These are phyloP conservation scores for Cephus pulcher DNA, from an alignment of 2,888 invertebrate genomes.

Conservation along the genomic window DNA sequence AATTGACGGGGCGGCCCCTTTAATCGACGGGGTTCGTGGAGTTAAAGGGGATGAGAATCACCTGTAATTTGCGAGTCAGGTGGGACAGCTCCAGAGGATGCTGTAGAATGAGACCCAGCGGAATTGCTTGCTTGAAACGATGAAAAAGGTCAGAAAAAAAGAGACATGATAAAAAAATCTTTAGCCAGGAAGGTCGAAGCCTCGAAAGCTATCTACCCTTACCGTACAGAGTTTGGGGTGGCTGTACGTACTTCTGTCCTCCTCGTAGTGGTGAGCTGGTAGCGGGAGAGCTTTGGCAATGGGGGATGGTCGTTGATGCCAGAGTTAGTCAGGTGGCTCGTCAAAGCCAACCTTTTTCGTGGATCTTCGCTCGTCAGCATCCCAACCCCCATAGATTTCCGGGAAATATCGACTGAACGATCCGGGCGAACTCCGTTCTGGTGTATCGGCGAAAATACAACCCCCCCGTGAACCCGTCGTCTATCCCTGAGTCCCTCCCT, in stretches of 20 bases:
- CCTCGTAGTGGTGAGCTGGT: too few species aligned
- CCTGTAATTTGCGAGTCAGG: slow-evolving; percentile 4
- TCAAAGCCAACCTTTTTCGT: slow-evolving; percentile 1
- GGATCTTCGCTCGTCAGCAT: slow-evolving; percentile 2
- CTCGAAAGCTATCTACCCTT: too few species aligned
- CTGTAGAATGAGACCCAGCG: too few species aligned
- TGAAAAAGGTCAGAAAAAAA: too few species aligned
- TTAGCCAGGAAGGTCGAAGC: too few species aligned
- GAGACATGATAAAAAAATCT: too few species aligned
- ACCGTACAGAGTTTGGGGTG: too few species aligned
- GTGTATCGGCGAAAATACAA: slow-evolving; percentile 19
- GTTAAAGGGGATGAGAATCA: neutral
- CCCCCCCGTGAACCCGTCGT: neutral
- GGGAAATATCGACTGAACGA: neutral
- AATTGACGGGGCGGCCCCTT: neutral
- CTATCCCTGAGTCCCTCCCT: neutral
- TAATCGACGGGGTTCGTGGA: neutral
- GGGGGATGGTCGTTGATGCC: too few species aligned
- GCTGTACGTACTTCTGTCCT: too few species aligned
- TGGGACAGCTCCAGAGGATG: too few species aligned
- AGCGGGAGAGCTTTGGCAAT: too few species aligned
- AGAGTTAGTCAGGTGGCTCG: neutral
- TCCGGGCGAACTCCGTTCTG: slow-evolving; percentile 2
- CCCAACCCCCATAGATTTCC: neutral
- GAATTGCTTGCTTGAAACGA: too few species aligned